Base-by-base conservation (phyloP, 2,888 invertebrate genomes). In the Chesias legatella region DNA sequence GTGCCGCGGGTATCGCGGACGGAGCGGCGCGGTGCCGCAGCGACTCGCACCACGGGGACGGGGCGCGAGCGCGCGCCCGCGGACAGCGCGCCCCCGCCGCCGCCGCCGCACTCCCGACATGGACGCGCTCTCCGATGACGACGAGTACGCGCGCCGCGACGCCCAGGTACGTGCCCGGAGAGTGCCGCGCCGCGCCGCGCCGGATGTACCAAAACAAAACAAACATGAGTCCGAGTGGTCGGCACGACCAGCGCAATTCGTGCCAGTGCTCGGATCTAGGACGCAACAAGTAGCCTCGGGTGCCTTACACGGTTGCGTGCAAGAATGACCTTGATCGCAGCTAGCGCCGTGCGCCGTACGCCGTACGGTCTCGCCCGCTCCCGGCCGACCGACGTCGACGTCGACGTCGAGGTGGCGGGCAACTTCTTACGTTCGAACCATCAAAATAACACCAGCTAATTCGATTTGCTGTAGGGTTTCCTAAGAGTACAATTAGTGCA, bases 101-200 rank as follows among this genome's bases (percentile, higher is more conserved):
- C 74, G 72, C 47, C 71, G 58, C 68, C 65, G 48, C 53, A 44
- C 46, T 57, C 56, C 46, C 63, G 76, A 73, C 73, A 88, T 88
- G 86, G 85, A 88, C 80, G 83, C 80, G 69, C 86, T 86, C 73
- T 85, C 85, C 68, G 86, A 88, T 74, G 86, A 88, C 72, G 85
- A 86, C 63, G 86, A 88, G 34, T 84, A 73, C 69, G 62, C 76
- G 73, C 82, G 82, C 70, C 80, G 83, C 52, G 82, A 82, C 57
- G 76, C 75, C 60, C 85, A 86, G 86, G 86, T 88, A 82, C 60
- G 71, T 63, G 29, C 22, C 4, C 17, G 8, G 11, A 8, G 7
- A 28, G 10, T 6, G 23, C 45, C 33, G 33, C 49, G 38, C 41
- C 33, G 33, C 40, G 44, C 33, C 33, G 48, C 49, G 26, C 31